Percentiles rank a stretch among this genome's conserved stretches.
These are phyloP conservation scores for Lepus townsendii DNA, from an alignment of 2,797 vertebrate genomes.

Conservation along the genomic window DNA sequence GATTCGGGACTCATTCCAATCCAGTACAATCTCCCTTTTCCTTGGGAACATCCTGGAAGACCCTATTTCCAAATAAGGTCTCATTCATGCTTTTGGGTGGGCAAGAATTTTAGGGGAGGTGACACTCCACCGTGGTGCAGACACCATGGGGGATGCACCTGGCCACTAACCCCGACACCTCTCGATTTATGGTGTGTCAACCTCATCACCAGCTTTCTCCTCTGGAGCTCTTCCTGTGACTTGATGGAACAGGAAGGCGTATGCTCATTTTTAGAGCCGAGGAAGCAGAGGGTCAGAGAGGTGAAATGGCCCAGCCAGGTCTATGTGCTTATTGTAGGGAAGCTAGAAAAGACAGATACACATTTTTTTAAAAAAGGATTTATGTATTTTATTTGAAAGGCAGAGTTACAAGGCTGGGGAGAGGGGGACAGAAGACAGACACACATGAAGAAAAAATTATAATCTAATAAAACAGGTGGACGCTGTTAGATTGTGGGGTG, in stretches of 20 bases:
- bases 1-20: background rate
- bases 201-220: background rate
- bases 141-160: background rate
- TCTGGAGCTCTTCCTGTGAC: background rate
- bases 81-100: background rate
- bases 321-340: background rate
- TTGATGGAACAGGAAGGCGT: background rate
- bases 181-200: rapidly evolving
- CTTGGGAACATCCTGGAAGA: background rate
- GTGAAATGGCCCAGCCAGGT: background rate
- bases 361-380: background rate
- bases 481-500: background rate
- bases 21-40: background rate
- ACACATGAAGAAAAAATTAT: background rate
- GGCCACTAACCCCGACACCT: background rate
- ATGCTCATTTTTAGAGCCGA: background rate
- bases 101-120: background rate
- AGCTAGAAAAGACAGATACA: background rate
- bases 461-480: background rate
- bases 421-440: background rate
- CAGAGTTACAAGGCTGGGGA: no score
- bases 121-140: background rate
- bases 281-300: background rate
- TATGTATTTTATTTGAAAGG: no score
- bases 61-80: background rate